Conservation (phyloP, 92 coral and sea anemone species). For the Zoanthus sociatus region DNA sequence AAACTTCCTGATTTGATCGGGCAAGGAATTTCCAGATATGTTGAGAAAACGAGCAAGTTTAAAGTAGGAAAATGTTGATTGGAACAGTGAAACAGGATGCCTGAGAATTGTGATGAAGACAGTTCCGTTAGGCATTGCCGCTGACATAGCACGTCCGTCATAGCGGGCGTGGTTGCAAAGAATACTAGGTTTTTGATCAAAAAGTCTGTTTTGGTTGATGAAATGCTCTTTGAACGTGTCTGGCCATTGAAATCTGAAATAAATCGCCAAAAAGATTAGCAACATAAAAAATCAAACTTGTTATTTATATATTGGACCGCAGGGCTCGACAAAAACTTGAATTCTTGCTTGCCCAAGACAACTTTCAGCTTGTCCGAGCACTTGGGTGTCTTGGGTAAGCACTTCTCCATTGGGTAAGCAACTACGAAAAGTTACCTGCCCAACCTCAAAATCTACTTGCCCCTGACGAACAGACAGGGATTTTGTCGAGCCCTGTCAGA, state of each 20-base stretch:
- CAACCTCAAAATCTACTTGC: too few species aligned
- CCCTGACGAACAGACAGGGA: too few species aligned
- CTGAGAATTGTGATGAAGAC: conserved; percentile 23
- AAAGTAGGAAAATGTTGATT: conserved; percentile 23
- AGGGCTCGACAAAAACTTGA: too few species aligned
- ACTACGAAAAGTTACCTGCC: too few species aligned
- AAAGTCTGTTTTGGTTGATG: conserved; percentile 22
- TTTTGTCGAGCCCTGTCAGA: too few species aligned
- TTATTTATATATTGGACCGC: too few species aligned
- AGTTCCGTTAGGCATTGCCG: conserved; percentile 34
- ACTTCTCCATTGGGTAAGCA: too few species aligned
- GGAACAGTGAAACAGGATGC: conserved; percentile 23
- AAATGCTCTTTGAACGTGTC: conserved; percentile 12
- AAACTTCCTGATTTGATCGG: conserved; percentile 21
- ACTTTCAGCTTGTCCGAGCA: too few species aligned
- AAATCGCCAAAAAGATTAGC: background rate
- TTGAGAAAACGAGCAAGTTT: background rate
- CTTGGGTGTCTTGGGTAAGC: too few species aligned
- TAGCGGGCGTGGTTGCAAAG: conserved; percentile 50
- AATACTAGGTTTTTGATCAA: conserved; percentile 20
- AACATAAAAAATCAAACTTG: too few species aligned
- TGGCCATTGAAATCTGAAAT: conserved; percentile 35
- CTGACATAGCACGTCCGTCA: conserved; percentile 21
- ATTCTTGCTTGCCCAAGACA: too few species aligned
- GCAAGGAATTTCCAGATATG: conserved; percentile 10